Percentiles rank a stretch among this genome's conserved stretches.
Evolutionary conservation across 2,797 vertebrate species (phyloP).

Genomic region (Triplophysa yarkandensis): DNA sequence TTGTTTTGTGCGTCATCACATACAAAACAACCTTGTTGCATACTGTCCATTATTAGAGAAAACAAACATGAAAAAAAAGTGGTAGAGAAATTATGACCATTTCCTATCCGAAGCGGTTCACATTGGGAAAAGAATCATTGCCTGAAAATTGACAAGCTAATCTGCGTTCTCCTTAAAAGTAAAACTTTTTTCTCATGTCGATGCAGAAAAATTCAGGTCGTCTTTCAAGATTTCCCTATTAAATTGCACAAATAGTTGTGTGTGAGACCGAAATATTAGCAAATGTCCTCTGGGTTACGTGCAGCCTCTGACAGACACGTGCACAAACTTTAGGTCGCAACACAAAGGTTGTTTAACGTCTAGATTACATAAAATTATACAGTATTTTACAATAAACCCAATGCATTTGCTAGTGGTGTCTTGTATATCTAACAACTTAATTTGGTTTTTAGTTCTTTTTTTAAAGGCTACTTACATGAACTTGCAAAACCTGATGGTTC

Average conservation of each 20-base stretch:
- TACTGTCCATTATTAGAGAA: constrained; percentile 22
- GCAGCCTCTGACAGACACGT: background rate
- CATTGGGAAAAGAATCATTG: background rate
- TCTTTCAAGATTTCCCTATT: constrained; percentile 1
- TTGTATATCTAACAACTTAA: constrained; percentile 11
- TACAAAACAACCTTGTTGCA: constrained; percentile 26
- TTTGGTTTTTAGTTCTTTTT: constrained; percentile 35
- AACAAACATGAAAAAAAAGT: constrained; percentile 8
- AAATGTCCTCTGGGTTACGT: background rate
- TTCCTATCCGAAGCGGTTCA: constrained; percentile 12
- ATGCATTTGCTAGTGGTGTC: constrained; percentile 21
- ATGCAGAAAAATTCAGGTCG: background rate
- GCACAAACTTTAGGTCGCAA: constrained; percentile 19
- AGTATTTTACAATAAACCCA: constrained; percentile 33
- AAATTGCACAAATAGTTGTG: background rate
- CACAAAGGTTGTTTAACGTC: constrained; percentile 24
- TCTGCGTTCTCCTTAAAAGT: background rate
- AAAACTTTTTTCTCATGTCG: background rate
- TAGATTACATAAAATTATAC: constrained; percentile 36
- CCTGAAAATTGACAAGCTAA: background rate
- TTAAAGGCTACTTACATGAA: constrained; percentile 40
- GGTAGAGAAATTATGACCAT: background rate
- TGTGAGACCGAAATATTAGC: background rate
- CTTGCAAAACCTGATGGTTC: constrained; percentile 28
- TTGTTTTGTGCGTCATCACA: constrained; percentile 13